Evolutionary conservation across 2,888 invertebrate genomes (phyloP).

Genomic region (Muscina levida): DNA sequence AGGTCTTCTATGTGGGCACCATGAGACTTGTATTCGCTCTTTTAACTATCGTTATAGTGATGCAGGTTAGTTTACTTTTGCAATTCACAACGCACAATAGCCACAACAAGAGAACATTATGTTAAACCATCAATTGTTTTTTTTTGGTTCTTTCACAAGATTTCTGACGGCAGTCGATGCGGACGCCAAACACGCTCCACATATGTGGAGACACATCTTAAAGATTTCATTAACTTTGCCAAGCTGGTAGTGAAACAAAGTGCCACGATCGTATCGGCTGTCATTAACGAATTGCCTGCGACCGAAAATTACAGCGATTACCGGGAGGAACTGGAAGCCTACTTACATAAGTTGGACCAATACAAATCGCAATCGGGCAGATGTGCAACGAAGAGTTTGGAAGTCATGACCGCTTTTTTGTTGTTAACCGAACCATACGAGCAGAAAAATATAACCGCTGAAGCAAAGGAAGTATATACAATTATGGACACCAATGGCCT

Average conservation of each 20-base stretch:
- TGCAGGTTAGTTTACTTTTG: constrained; percentile 9
- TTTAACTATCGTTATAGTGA: neutral
- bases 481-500: neutral
- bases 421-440: neutral
- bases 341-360: neutral
- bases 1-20: neutral
- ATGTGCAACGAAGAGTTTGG: constrained; percentile 17
- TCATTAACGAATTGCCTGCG: neutral
- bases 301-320: neutral
- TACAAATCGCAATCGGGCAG: neutral
- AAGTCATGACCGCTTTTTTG: neutral
- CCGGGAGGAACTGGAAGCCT: neutral
- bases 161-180: neutral
- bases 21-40: neutral
- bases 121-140: too few species aligned
- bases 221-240: neutral
- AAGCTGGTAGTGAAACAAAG: constrained; percentile 1
- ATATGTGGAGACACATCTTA: neutral
- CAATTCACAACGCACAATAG: too few species aligned
- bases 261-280: neutral
- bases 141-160: too few species aligned
- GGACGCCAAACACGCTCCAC: neutral
- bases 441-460: neutral
- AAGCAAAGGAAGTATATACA: constrained; percentile 3
- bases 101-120: too few species aligned